Percentiles rank a stretch among this genome's conserved stretches.
Conservation (phyloP, 53 echinoderm and acorn worm genomes). For the Hippasteria phrygiana region DNA sequence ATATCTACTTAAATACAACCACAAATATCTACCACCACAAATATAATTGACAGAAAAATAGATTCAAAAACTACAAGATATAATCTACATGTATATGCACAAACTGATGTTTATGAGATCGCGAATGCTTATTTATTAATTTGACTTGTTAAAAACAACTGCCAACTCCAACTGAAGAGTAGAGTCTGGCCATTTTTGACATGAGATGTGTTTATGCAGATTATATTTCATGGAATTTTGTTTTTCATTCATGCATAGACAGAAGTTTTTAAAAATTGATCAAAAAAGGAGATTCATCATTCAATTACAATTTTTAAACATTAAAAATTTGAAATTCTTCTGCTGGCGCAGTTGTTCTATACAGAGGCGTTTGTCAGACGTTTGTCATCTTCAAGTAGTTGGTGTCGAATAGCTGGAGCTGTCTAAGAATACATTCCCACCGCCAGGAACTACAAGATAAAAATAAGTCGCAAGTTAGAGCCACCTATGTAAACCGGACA, state of each 20-base stretch:
- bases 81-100: slow-evolving; percentile 7
- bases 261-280: slow-evolving; percentile 1
- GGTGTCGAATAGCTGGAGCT: slow-evolving; percentile 5
- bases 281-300: slow-evolving; percentile 9
- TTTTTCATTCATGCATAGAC: slow-evolving; percentile 54
- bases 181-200: too few relatives aligned
- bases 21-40: slow-evolving; percentile 16
- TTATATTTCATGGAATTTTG: neutral
- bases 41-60: slow-evolving; percentile 45
- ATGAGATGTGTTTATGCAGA: neutral
- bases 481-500: too few relatives aligned
- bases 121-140: too few relatives aligned
- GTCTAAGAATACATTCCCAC: slow-evolving; percentile 55
- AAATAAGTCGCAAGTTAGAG: neutral
- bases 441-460: slow-evolving; percentile 48
- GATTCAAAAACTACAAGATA: slow-evolving; percentile 8
- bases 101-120: too few relatives aligned
- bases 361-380: neutral
- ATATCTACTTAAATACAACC: neutral
- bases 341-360: neutral
- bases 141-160: too few relatives aligned
- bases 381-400: neutral
- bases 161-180: too few relatives aligned
- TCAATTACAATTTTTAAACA: slow-evolving; percentile 12
- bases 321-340: neutral